Evolutionary conservation across 64 coral and sea anemone genomes (phyloP), one percentile per base, ranked within the genome.

Genomic region (Acropora tenuis): DNA sequence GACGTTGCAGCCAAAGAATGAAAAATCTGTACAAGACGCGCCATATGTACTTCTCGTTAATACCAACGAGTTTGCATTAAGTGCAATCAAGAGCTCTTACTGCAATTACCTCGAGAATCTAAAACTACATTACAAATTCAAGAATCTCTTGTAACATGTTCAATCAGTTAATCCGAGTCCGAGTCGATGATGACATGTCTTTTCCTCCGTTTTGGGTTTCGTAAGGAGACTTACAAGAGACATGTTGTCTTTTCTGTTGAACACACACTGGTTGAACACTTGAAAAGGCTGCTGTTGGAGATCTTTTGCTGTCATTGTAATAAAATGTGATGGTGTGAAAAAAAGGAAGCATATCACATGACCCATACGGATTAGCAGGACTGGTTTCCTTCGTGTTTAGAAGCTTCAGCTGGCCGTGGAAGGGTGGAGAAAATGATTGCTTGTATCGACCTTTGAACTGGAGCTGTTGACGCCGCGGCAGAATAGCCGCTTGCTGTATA

Each of bases 191-290:
- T 30, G 30, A 30, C 30, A 30, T 30, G 30, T 30, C 30, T 30
- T 30, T 30, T 30, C 30, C 30, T 30, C 30, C 30, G 30, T 30
- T 30, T 30, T 30, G 30, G 30, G 30, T 30, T 30, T 30, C 30
- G 30, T 30, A 30, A 30, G 48, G 1, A 53, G 49, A 1, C 40
- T 41, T 30, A 88, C 59, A 57, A 8, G 15, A 13, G 46, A 12
- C 12, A 12, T 12, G 55, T 59, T 12, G 55, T 63, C 78, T 1
- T 77, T 88, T 8, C 50, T 78, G 40, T 78, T 88, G 9, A 88
- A 88, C 0, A 66, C 53, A 60, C 87, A 88, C 17, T 88, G 75
- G 42, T 55, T 80, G 88, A 80, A 90, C 30, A 90, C 88, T 81
- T 90, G 88, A 73, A 73, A 81, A 5, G 46, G 88, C 8, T 45